Conservation (phyloP, 2,888 invertebrate species). For the Suillia variegata region DNA sequence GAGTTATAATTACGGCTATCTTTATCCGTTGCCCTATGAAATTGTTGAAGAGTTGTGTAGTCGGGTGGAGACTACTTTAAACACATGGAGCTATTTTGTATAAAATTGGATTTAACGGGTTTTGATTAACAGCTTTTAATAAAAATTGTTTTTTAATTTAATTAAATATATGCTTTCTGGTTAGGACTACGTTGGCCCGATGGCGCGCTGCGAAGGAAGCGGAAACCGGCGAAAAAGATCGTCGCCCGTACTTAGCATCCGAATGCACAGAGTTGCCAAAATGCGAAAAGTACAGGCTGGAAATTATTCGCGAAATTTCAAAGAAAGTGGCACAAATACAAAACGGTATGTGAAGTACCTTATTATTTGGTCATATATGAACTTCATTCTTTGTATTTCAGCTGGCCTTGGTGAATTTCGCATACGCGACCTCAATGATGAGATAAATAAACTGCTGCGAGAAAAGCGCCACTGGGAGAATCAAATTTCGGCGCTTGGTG, state of each 20-base stretch:
- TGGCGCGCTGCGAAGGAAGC: constrained; percentile 97
- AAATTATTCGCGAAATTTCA: constrained; percentile 96
- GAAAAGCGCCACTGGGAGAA: constrained; percentile 99
- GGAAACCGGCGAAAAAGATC: constrained; percentile 84
- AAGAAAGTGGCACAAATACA: constrained; percentile 99
- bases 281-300: constrained; percentile 95
- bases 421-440: constrained; percentile 97
- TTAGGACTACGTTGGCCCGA: constrained; percentile 91
- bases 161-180: not conserved
- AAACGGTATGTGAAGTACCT: constrained; percentile 69
- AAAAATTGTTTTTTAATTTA: not conserved
- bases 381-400: constrained; percentile 48
- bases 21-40: too few species aligned
- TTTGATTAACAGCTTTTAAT: not conserved
- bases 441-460: constrained; percentile 95
- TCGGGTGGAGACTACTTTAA: too few species aligned
- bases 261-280: constrained; percentile 91
- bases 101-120: too few species aligned
- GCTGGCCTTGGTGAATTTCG: constrained; percentile 99
- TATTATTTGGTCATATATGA: too few species aligned
- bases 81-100: too few species aligned
- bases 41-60: too few species aligned
- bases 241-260: constrained; percentile 91
- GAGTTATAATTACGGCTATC: too few species aligned
- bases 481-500: constrained; percentile 92